Evolutionary conservation across 2,888 invertebrate genomes (phyloP), one percentile per base, ranked within the genome.

Genomic region (Napeogenes inachia): DNA sequence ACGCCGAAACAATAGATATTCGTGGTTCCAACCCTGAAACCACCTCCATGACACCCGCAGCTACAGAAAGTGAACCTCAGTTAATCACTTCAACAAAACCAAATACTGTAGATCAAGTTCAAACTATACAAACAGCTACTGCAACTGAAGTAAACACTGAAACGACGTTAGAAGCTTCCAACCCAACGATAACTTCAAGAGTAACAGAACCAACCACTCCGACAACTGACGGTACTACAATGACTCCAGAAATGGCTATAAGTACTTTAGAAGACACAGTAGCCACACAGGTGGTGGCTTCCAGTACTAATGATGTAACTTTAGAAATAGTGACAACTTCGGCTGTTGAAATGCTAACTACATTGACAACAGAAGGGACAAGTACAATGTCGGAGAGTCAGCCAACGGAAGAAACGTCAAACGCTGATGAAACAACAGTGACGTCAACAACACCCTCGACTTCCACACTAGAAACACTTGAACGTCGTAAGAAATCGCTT

Each of bases 401-500:
- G 6, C 59, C 56, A 63, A 68, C 66, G 12, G 66, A 64, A n/a
- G 45, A 56, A 45, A 60, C 60, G 21, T 62, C 70, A 45, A 68
- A 64, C 38, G 73, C 70, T 35, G 61, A 63, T 54, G 56, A 64
- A 47, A 54, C 50, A 35, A 59, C 65, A 61, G 13, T 55, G 1
- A 59, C 55, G 35, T 59, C 67, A 30, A 73, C 72, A 56, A 70
- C 73, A 13, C 68, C 74, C 12, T 60, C 69, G 8, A 75, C 71
- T 6, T 70, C 74, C 4, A 75, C 74, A 10, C 68, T 85, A 71
- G 87, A 87, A 75, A 87, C 84, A 2, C 76, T 87, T 3, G 75
- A 84, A 65, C 75, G 89, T 59, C 78, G 80, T 54, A 91, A 90
- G 66, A 89, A 81, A 71, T 89, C 91, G 2, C 76, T 88, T 35